Base-by-base conservation (phyloP, 2,113 vertebrate genomes). In the Phrynosoma platyrhinos region DNA sequence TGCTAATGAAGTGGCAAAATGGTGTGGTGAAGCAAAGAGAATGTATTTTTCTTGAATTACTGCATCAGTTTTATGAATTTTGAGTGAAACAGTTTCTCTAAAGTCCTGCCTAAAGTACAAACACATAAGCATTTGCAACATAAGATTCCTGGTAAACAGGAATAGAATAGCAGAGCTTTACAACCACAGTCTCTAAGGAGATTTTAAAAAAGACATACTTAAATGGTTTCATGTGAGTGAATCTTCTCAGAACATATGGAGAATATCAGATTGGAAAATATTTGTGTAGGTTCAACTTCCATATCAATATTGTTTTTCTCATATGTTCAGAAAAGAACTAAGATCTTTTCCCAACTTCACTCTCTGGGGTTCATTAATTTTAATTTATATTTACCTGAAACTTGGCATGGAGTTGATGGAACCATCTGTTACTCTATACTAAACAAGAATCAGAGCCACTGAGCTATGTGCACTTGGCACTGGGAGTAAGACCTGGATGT, bases 231-330 rank as follows among this genome's bases (percentile, higher is more conserved):
- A 71, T 10, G 23, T 74, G 2, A 0, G 2, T 89, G 1, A 0
- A 0, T 81, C 23, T 68, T 23, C 85, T 1, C 8, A 47, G 3
- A 88, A 87, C 10, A 84, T 52, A 3, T 81, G 23, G 81, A 87
- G 82, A 85, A 82, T 2, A 87, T 87, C 90, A 84, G 55, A 27
- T 9, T 1, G 5, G n/a, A 84, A 78, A 72, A 0, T 58, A 69
- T 84, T 87, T 88, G 89, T 83, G 69, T 16, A 83, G 2, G 21
- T 92, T 7, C 1, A 68, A 4, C n/a, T 72, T 21, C 75, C 8
- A 92, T 91, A 92, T 81, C 62, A 89, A 36, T 81, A 87, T n/a
- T n/a, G n/a, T 80, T 76, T 7, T 85, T 76, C 5, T 30, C 7
- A 5, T 75, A 14, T 1, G 82, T 16, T 32, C 53, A 32, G 13